Base-by-base conservation (phyloP, 2,797 vertebrate species). In the Spinus pinus region DNA sequence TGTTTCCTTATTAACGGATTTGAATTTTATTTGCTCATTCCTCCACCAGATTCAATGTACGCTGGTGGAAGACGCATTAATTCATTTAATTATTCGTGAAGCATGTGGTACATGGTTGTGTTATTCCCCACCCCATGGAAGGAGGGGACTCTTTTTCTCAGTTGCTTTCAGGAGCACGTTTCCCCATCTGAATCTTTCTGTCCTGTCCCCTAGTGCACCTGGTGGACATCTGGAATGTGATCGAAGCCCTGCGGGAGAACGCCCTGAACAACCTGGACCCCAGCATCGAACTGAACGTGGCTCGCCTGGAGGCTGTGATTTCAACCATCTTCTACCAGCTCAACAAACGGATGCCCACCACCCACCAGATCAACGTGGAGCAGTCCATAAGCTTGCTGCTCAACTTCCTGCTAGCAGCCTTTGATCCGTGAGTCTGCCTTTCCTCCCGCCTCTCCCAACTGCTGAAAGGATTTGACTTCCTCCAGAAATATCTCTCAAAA, bases 191-290 rank as follows among this genome's bases (percentile, higher is more conserved):
- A 28, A 62, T 93, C 37, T 92, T 69, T 80, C 93, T 96, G 78
- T 51, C 58, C 95, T 82, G 31, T 85, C n/a, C 84, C 65, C 25
- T 94, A 99, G 99, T 99, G 97, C 99, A 99, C 97, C 97, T 99
- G 97, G 98, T 99, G 86, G 99, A 99, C 97, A 99, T 99, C 92
- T 99, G 99, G 99, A 99, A 99, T 9, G 97, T 99, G 94, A 99
- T 99, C 39, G 99, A 99, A 98, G 99, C 99, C 49, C 98, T 99
- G 96, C 96, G 99, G 85, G 99, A 99, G 97, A 99, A 99, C 2
- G 98, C 99, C 25, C 97, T 99, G 87, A 99, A 99, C 98, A 98
- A 98, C 96, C 97, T 99, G 98, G 99, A 99, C 85, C 98, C 98
- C 94, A 98, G 67, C 95, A 97, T 98, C 1, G 99, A 99, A 78